Conservation (phyloP, 2,888 invertebrate genomes). For the Empis livida region DNA sequence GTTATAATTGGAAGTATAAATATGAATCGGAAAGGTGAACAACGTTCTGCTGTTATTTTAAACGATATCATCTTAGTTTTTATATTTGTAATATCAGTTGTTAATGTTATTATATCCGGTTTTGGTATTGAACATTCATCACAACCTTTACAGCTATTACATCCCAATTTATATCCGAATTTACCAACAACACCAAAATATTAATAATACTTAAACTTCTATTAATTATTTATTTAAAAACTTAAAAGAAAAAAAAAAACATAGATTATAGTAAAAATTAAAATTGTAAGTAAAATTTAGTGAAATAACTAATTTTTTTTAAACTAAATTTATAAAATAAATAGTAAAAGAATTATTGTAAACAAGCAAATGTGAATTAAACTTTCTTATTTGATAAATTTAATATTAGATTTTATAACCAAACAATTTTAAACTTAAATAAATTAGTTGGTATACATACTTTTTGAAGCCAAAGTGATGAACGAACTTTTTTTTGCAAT, state of each 20-base stretch:
- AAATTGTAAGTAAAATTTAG: conserved; percentile 4
- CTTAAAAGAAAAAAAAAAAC: too few species aligned
- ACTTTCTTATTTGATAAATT: too few species aligned
- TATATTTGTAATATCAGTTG: conserved; percentile 67
- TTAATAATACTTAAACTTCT: conserved; percentile 9
- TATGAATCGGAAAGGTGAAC: conserved; percentile 61
- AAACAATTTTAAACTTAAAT: too few species aligned
- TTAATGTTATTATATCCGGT: conserved; percentile 70
- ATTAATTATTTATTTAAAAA: conserved; percentile 6
- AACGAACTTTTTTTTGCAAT: too few species aligned
- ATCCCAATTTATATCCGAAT: neutral
- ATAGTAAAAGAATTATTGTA: too few species aligned
- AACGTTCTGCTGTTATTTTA: conserved; percentile 59
- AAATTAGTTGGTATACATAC: too few species aligned
- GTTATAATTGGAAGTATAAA: conserved; percentile 71
- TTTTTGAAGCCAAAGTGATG: too few species aligned
- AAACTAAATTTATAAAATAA: too few species aligned
- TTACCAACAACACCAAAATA: neutral
- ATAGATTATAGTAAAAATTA: too few species aligned
- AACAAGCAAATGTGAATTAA: too few species aligned
- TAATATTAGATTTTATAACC: too few species aligned
- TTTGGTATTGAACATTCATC: conserved; percentile 72
- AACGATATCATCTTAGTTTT: conserved; percentile 71
- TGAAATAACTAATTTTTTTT: too few species aligned
- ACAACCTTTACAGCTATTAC: conserved; percentile 40